Evolutionary conservation across 2,888 invertebrate species (phyloP), one percentile per base, ranked within the genome.

Genomic region (Diabrotica balteata): DNA sequence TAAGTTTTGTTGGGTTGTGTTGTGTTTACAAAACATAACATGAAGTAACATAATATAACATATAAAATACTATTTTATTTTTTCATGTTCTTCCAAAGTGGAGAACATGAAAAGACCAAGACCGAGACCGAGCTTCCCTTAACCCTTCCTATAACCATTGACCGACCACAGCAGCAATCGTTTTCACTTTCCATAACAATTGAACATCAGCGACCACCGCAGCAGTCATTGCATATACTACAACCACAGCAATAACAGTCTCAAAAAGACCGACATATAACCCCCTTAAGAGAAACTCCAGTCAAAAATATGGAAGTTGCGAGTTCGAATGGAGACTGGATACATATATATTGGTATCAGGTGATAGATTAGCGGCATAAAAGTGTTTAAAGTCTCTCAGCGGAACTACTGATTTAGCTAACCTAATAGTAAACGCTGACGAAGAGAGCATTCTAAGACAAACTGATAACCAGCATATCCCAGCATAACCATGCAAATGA

Each of bases 381-480:
- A 84, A 84, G 67, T 83, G 84, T 63, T 72, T 85, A 32, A 84
- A 84, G 70, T 82, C 84, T 1, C 75, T 85, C 22, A 79, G 82
- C 68, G 84, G 84, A 43, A 83, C 82, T 46, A 80, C 83, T 6
- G 85, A 84, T 70, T 75, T 85, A 64, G 81, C 83, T 0, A 83
- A 83, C 72, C 77, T 85, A 43, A 69, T 85, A 45, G 83, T 84
- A 7, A 81, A 77, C 63, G 81, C 84, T 0, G 84, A 85, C 66
- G 83, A 79, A 11, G 77, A 79, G 44, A 83, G 82, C 67, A 82
- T 85, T 49, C 71, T 85, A 50, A 82, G 85, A 45, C 84, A 85
- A 63, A 80, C 84, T 1, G 84, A 86, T 70, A 82, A 85, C 60
- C 83, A 87, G 73, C 86, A 87, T 73, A 85, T 87, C 68, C 70